A percentile compares a stretch with the other conserved stretches of the same genome.
These are phyloP conservation scores for Sitta carolinensis DNA, from an alignment of 2,797 vertebrate genomes.

Conservation along the genomic window DNA sequence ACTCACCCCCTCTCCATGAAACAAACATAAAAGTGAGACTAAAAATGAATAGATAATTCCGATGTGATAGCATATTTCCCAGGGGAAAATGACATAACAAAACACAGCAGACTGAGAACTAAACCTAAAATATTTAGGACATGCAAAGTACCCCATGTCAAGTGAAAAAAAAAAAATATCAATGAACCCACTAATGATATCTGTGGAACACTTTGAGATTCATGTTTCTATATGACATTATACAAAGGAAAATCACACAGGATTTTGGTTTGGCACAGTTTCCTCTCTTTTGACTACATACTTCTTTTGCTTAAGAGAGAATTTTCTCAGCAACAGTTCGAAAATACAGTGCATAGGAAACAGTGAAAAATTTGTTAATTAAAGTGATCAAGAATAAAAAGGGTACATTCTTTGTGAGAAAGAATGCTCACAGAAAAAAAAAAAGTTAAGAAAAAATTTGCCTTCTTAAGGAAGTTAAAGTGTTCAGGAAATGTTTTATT, in stretches of 20 bases:
- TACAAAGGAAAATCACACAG: constrained; percentile 39
- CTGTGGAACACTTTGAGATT: constrained; percentile 41
- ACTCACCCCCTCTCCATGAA: neutral
- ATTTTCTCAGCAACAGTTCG: constrained; percentile 38
- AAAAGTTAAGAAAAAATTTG: constrained; percentile 19
- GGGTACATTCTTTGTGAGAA: constrained; percentile 38
- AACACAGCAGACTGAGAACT: neutral
- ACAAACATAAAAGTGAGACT: neutral
- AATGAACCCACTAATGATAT: neutral
- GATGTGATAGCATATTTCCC: neutral
- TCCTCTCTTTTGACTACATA: constrained; percentile 54
- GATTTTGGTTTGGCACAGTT: constrained; percentile 36
- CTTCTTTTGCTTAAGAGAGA: constrained; percentile 51
- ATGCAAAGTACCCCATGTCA: constrained; percentile 3
- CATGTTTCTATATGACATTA: constrained; percentile 31
- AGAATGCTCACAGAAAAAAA: constrained; percentile 51
- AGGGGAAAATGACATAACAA: neutral
- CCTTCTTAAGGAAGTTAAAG: constrained; percentile 71
- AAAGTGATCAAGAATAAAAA: constrained; percentile 50
- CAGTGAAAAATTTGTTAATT: constrained; percentile 40
- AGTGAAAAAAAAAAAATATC: constrained; percentile 4
- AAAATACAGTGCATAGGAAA: constrained; percentile 25
- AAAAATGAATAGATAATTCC: neutral
- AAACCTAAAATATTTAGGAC: neutral
- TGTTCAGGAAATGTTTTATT: constrained; percentile 81